Base-by-base conservation (phyloP, 2,888 invertebrate genomes). In the Nomada fabriciana region DNA sequence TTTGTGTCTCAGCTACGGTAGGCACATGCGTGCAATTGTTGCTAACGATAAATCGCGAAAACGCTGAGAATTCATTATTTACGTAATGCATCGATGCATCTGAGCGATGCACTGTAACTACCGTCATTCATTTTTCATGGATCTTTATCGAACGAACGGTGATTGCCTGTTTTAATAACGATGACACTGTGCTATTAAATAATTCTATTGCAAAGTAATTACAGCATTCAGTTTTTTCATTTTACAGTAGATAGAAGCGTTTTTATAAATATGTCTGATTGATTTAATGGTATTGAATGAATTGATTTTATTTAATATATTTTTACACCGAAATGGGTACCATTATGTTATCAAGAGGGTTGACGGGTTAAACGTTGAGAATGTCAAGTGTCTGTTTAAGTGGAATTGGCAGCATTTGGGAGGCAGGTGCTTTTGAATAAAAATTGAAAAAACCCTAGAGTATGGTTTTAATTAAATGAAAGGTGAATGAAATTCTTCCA, bases 121-220 rank as follows among this genome's bases (percentile, higher is more conserved):
- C 76, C 64, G 77, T 69, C 69, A 79, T 79, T 77, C 70, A 52
- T 20, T 76, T 36, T 7, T 36, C 61, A 60, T 61, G 23, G 29
- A 36, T 25, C 20, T 4, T 47, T 15, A 20, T 18, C 5, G 7
- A 43, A 65, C 18, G 11, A 47, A 15, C 13, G 11, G 15, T 36
- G 36, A 36, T 36, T 36, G 36, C 7, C 36, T 7, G 7, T 71
- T 25, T 5, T 9, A 20, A 20, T 13, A 71, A 64, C 25, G n/a
- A 53, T 25, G 7, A 18, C 2, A 23, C n/a, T 2, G 2, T 50
- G 29, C 18, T 9, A n/a, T 0, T 9, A 15, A 36, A 36, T 52
- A 52, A 65, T 52, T 50, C 36, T 7, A 36, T 36, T 0, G 36
- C 36, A 36, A 36, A 36, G 7, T 0, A 36, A 36, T 36, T 36